phyloP scores from a whole-genome alignment of 1,140 invertebrate species.

The Gonioctena quinquepunctata region DNA sequence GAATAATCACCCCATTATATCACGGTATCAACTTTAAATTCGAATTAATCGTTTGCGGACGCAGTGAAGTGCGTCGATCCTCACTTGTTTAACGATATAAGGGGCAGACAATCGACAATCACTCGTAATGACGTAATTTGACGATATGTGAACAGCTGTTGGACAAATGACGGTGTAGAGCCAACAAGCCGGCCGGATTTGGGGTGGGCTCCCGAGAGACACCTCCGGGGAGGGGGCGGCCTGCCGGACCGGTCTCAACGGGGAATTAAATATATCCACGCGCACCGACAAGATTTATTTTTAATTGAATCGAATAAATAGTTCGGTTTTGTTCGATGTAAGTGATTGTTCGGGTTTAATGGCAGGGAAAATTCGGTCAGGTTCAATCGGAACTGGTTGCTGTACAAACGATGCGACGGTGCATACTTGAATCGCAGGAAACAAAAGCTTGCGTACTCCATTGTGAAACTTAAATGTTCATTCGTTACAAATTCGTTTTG shows the following conservation, averaged over 20 bases:
- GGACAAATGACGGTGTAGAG: conserved; percentile 52
- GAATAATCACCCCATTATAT: conserved; percentile 11
- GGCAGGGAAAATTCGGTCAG: background rate
- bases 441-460: too few species aligned
- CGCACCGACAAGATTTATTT: conserved; percentile 45
- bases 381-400: too few species aligned
- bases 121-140: conserved; percentile 41
- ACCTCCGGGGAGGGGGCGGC: conserved; percentile 59
- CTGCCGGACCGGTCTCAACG: background rate
- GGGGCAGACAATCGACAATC: conserved; percentile 45
- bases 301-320: conserved; percentile 39
- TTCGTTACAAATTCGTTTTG: too few species aligned
- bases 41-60: conserved; percentile 5
- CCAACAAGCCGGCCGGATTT: conserved; percentile 55
- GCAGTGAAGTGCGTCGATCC: conserved; percentile 13
- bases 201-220: conserved; percentile 59
- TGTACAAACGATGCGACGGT: too few species aligned
- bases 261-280: conserved; percentile 17
- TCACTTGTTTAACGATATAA: conserved; percentile 38
- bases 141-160: conserved; percentile 55
- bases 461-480: too few species aligned
- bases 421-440: too few species aligned
- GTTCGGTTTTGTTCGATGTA: conserved; percentile 5
- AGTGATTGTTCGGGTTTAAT: conserved; percentile 1
- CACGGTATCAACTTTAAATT: conserved; percentile 9